A percentile compares a stretch with the other conserved stretches of the same genome.
phyloP scores from a whole-genome alignment of 2,888 invertebrate species.

The Pammene fasciana region DNA sequence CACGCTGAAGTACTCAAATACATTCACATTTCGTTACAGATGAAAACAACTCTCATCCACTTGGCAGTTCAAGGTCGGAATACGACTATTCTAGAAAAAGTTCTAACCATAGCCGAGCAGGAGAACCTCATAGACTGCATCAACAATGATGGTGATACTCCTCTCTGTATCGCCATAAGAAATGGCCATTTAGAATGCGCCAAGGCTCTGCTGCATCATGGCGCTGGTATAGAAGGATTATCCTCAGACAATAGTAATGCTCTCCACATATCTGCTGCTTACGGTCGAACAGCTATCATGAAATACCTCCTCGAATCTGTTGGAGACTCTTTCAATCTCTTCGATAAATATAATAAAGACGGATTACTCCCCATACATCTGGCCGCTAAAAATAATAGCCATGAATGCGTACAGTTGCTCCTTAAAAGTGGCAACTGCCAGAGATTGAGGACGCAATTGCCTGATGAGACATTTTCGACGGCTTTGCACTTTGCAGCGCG shows the following conservation, averaged over 20 bases:
- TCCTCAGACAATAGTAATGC: constrained; percentile 20
- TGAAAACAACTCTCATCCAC: constrained; percentile 54
- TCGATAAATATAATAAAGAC: constrained; percentile 39
- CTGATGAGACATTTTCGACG: constrained; percentile 44
- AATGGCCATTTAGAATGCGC: constrained; percentile 51
- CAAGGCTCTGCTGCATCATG: constrained; percentile 50
- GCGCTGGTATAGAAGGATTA: constrained; percentile 44
- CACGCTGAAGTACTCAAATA: neutral
- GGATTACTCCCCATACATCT: constrained; percentile 57
- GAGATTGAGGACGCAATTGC: constrained; percentile 44
- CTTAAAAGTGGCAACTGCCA: constrained; percentile 52
- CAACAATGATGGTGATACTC: constrained; percentile 51
- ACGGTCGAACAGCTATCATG: constrained; percentile 34
- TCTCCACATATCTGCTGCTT: constrained; percentile 24
- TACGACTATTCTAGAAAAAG: constrained; percentile 53
- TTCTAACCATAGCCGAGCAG: constrained; percentile 53
- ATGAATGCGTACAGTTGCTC: constrained; percentile 52
- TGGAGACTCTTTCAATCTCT: constrained; percentile 22
- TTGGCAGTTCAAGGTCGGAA: constrained; percentile 56
- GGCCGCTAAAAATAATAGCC: constrained; percentile 67
- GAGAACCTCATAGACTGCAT: constrained; percentile 50
- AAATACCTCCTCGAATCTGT: constrained; percentile 31
- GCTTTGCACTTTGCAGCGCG: constrained; percentile 53
- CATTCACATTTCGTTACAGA: constrained; percentile 19
- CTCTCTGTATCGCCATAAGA: constrained; percentile 52